Evolutionary conservation across 1,140 invertebrate species (phyloP), one percentile per base, ranked within the genome.

Genomic region (Mya arenaria): DNA sequence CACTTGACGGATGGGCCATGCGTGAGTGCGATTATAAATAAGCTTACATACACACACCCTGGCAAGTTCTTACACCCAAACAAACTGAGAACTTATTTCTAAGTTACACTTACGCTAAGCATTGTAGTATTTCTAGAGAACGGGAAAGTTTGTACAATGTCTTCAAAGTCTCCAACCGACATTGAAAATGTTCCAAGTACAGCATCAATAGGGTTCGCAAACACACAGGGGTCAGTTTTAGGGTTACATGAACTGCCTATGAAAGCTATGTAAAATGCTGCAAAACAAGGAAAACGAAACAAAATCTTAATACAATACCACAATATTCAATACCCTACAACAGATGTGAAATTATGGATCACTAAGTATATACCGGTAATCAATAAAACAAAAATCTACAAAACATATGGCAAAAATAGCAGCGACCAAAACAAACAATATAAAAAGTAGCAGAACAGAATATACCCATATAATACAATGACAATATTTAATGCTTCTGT

Each of bases 151-250:
- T 68, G 56, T 58, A 77, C 86, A 56, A 90, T 82, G 60, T 90
- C 89, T 39, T 91, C 87, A 85, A 90, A 88, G 39, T 90, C 86
- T 36, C 90, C 97, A 86, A 99, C 94, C 0, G 98, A 99, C 97
- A 99, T 99, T 19, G 99, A 94, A 90, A 99, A 99, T 97, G 99
- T 98, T 0, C 97, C 97, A 94, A 99, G 96, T 10, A 99, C 95
- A 19, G 97, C 97, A 92, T 99, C 98, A 92, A 97, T 95, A 0
- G 97, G 97, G 25, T 88, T 84, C 68, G 87, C 84, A 68, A 93
- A 92, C 41, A 94, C 91, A 77, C 90, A 85, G 4, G 84, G 72
- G 44, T 84, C 60, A 39, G 90, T 91, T n/a, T 88, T 85, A 41
- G 87, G 87, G 41, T 89, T 85, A 63, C 90, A 87, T 15, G 84